These are phyloP conservation scores for Leptopterna dolabrata DNA, from an alignment of 2,888 invertebrate genomes.

Conservation along the genomic window DNA sequence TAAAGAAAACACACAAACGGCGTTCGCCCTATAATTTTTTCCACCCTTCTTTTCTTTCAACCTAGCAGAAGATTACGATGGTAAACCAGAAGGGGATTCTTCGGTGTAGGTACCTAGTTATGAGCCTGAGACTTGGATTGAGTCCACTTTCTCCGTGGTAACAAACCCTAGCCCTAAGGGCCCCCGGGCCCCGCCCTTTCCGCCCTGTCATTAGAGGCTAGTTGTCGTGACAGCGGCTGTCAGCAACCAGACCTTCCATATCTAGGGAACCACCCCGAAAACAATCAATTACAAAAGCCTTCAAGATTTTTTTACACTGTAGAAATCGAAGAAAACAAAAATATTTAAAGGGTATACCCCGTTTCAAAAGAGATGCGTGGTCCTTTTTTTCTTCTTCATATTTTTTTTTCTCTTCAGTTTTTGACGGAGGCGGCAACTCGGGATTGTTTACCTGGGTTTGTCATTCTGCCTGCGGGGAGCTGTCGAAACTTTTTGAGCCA, in stretches of 20 bases:
- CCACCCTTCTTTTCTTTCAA: neutral
- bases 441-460: slow-evolving; percentile 6
- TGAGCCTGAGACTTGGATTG: neutral
- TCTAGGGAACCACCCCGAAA: slow-evolving; percentile 7
- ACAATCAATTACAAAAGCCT: slow-evolving; percentile 36
- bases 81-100: neutral
- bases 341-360: neutral
- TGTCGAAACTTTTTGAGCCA: neutral
- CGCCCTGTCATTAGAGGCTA: slow-evolving; percentile 40
- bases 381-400: neutral
- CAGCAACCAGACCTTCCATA: neutral
- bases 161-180: slow-evolving; percentile 4
- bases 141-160: neutral
- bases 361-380: neutral
- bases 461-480: neutral
- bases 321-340: neutral
- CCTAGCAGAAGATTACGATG: neutral
- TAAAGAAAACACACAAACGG: slow-evolving; percentile 13
- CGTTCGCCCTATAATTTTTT: neutral
- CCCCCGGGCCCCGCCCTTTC: neutral
- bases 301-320: neutral
- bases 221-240: slow-evolving; percentile 44
- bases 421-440: neutral
- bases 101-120: slow-evolving; percentile 29
- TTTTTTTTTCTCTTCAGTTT: neutral